Evolutionary conservation across 2,113 vertebrate genomes (phyloP).

Genomic region (human (Homo sapiens)): GRCh38 chr15:78324001-78324500

Average conservation of each 20-base stretch:
- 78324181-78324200: background rate
- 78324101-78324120: background rate
- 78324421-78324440: background rate
- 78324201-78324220: background rate
- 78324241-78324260: background rate
- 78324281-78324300: background rate
- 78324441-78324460: background rate
- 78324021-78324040: background rate
- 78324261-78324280: too few relatives aligned
- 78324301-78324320: background rate
- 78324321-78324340: background rate
- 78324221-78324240: background rate
- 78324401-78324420: background rate
- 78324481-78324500: rapidly evolving
- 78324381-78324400: background rate
- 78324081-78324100: background rate
- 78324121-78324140: background rate
- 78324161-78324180: background rate
- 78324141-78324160: background rate
- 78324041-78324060: background rate
- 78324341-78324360: background rate
- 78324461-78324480: background rate
- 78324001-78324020: background rate
- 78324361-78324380: rapidly evolving
- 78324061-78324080: background rate